phyloP scores from a whole-genome alignment of 1,140 invertebrate species.

The Muscidifurax raptorellus region DNA sequence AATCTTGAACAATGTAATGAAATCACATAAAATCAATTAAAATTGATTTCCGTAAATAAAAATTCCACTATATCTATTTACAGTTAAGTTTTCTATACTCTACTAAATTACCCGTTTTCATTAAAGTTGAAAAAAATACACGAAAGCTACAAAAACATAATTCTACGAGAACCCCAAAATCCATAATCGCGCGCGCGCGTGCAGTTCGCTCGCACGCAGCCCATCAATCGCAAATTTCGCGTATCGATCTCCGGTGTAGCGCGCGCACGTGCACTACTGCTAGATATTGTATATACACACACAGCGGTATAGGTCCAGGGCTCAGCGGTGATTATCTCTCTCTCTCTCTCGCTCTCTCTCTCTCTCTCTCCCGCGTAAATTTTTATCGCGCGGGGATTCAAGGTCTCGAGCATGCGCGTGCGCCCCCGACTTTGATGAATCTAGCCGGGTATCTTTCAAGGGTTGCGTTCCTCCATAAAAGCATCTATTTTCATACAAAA shows the following conservation, averaged over 20 bases:
- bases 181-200: not conserved
- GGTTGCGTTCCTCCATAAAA: too few species aligned
- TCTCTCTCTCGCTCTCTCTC: not conserved
- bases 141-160: too few species aligned
- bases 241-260: not conserved
- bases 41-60: too few species aligned
- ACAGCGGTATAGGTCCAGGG: not conserved
- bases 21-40: too few species aligned
- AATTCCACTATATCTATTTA: too few species aligned
- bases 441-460: too few species aligned
- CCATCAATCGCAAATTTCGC: not conserved
- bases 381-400: conserved; percentile 15
- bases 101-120: too few species aligned
- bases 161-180: not conserved
- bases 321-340: not conserved
- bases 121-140: too few species aligned
- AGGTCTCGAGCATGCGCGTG: conserved; percentile 6
- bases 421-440: not conserved
- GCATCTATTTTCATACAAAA: too few species aligned
- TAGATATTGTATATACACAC: too few species aligned
- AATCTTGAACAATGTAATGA: too few species aligned
- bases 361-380: not conserved
- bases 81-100: too few species aligned
- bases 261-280: not conserved
- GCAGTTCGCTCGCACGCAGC: not conserved